Evolutionary conservation across 2,888 invertebrate genomes (phyloP).

Genomic region (Amiota communis): DNA sequence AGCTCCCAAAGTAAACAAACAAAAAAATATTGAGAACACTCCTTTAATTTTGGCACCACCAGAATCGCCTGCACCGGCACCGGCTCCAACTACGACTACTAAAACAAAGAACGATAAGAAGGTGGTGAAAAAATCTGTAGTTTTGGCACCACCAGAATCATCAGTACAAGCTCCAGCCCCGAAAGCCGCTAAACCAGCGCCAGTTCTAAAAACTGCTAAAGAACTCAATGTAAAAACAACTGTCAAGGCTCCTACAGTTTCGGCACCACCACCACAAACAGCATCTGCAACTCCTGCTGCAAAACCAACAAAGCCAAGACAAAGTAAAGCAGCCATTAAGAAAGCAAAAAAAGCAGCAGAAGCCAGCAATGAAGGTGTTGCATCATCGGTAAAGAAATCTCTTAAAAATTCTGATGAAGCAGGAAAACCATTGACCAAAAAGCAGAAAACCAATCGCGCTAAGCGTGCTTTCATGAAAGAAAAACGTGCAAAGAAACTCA

Average conservation of each 20-base stretch:
- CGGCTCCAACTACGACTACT: neutral
- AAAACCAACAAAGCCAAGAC: neutral
- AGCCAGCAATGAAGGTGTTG: neutral
- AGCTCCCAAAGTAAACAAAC: too few species aligned
- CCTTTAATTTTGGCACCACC: too few species aligned
- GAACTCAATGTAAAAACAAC: too few species aligned
- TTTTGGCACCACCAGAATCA: neutral
- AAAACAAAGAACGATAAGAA: conserved; percentile 17
- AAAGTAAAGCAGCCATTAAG: neutral
- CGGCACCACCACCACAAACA: neutral
- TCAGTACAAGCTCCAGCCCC: too few species aligned
- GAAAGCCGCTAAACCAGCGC: too few species aligned
- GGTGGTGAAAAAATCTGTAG: neutral
- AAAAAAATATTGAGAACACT: too few species aligned
- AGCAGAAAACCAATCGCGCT: conserved; percentile 1
- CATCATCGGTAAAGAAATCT: neutral
- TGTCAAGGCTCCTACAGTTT: too few species aligned
- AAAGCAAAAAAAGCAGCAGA: conserved; percentile 10
- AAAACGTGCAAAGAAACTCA: neutral
- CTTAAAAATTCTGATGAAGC: neutral
- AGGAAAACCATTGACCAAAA: conserved; percentile 10
- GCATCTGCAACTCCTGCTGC: neutral
- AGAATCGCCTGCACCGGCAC: conserved; percentile 42
- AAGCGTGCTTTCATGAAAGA: conserved; percentile 12
- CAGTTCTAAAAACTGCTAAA: neutral